These are phyloP conservation scores for Drepana arcuata DNA, from an alignment of 1,140 invertebrate genomes.

Conservation along the genomic window DNA sequence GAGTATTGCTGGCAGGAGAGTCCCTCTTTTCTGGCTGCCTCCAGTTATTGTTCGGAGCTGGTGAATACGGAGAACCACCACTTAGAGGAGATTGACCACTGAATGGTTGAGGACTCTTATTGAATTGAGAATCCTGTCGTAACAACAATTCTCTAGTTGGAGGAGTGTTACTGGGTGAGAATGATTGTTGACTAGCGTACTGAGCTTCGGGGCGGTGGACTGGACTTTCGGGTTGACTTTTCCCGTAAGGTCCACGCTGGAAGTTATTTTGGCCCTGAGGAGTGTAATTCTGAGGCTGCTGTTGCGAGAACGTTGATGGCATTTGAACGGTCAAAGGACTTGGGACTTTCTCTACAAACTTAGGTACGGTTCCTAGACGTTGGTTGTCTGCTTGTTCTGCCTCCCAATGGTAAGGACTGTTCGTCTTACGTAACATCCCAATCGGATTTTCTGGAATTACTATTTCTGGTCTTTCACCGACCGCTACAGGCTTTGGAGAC, in stretches of 20 bases:
- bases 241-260: conserved; percentile 35
- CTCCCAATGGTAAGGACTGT: conserved; percentile 70
- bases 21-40: conserved; percentile 57
- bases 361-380: conserved; percentile 51
- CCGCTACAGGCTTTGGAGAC: conserved; percentile 53
- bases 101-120: conserved; percentile 66
- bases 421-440: conserved; percentile 70
- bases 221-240: conserved; percentile 58
- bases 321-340: conserved; percentile 63
- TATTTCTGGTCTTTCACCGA: conserved; percentile 75
- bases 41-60: conserved; percentile 55
- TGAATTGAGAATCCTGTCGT: conserved; percentile 69
- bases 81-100: conserved; percentile 35
- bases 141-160: conserved; percentile 58
- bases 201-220: conserved; percentile 63
- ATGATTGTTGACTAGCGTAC: conserved; percentile 47
- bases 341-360: conserved; percentile 60
- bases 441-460: conserved; percentile 80
- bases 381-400: conserved; percentile 54
- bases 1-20: conserved; percentile 41
- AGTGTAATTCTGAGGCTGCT: conserved; percentile 47
- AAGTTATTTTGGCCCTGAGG: conserved; percentile 38
- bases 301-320: conserved; percentile 44
- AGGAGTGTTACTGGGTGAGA: conserved; percentile 42
- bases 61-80: conserved; percentile 44